A percentile compares a stretch with the other conserved stretches of the same genome.
Evolutionary conservation across 2,113 vertebrate genomes (phyloP).

Genomic region (Atlantisia rogersi): DNA sequence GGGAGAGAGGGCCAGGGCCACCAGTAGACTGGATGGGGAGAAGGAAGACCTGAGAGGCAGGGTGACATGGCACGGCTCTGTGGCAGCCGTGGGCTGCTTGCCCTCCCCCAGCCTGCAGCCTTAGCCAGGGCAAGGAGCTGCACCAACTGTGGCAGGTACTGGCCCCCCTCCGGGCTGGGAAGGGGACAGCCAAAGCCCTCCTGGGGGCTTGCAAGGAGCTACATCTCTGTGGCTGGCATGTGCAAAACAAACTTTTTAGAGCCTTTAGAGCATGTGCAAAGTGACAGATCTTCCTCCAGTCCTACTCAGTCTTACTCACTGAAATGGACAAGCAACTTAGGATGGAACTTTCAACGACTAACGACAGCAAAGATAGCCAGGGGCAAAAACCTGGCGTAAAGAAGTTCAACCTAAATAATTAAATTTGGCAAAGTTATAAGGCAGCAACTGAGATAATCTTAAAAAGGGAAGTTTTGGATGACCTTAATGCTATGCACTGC

Average conservation of each 20-base stretch:
- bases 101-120: neutral
- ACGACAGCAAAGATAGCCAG: neutral
- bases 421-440: conserved; percentile 1
- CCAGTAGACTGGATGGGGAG: neutral
- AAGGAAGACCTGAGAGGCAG: neutral
- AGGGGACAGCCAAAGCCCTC: neutral
- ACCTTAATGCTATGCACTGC: neutral
- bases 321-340: neutral
- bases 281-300: neutral
- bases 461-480: neutral
- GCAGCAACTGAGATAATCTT: neutral
- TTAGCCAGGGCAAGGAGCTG: neutral
- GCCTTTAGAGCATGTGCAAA: neutral
- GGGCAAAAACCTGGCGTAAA: neutral
- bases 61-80: neutral
- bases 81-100: neutral
- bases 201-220: neutral
- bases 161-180: neutral
- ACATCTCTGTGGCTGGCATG: neutral
- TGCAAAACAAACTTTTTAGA: neutral
- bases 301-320: neutral
- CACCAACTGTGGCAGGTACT: neutral
- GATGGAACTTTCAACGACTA: neutral
- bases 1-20: neutral
- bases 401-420: conserved; percentile 7